Conservation (phyloP, 2,113 vertebrate species). For the Onychostoma macrolepis region DNA sequence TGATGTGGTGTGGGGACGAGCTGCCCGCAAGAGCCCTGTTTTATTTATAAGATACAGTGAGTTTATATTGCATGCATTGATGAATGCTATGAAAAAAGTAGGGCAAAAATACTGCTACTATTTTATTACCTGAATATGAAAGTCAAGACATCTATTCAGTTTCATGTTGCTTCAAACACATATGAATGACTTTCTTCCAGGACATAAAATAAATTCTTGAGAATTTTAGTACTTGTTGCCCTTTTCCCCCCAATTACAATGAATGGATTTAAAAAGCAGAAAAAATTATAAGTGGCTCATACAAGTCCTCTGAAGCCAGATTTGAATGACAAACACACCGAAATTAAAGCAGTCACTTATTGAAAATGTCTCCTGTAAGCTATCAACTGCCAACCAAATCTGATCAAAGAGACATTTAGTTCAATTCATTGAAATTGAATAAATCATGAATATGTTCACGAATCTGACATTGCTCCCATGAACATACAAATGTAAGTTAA, state of each 20-base stretch:
- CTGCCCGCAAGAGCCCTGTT: background rate
- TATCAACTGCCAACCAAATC: background rate
- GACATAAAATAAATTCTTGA: background rate
- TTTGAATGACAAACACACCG: background rate
- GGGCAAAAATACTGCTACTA: background rate
- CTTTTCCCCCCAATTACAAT: background rate
- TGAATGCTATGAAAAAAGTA: background rate
- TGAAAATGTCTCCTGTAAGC: background rate
- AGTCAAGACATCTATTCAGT: background rate
- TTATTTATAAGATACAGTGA: slow-evolving; percentile 6
- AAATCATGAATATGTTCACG: background rate
- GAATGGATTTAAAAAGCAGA: background rate
- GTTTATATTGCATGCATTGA: background rate
- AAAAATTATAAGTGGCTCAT: background rate
- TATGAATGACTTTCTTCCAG: background rate
- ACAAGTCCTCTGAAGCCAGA: background rate
- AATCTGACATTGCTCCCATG: background rate
- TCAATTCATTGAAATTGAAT: background rate
- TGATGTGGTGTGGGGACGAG: background rate
- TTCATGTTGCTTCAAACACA: background rate
- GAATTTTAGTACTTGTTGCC: background rate
- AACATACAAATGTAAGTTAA: too few species aligned
- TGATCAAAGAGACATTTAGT: too few species aligned
- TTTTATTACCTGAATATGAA: background rate
- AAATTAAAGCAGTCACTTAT: background rate